Conservation (phyloP, 2,113 vertebrate genomes). For the Colinus virginianus region DNA sequence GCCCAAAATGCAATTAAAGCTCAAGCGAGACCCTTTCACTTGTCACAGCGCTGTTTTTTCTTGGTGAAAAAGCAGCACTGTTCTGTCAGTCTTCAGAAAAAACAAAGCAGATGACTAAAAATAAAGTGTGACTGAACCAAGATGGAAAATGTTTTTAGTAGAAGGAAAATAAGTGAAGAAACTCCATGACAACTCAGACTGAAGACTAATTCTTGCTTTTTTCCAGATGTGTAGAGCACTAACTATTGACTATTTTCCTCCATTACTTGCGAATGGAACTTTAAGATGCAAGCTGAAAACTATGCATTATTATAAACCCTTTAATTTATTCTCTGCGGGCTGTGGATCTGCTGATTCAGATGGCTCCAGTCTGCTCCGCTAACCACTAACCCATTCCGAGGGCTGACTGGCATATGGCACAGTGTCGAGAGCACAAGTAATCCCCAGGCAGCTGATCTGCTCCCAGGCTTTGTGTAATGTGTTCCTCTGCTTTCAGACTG, state of each 20-base stretch:
- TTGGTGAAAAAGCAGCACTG: neutral
- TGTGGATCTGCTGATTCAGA: conserved; percentile 82
- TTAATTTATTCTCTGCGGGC: conserved; percentile 79
- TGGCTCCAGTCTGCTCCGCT: conserved; percentile 66
- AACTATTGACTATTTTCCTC: conserved; percentile 53
- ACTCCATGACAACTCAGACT: conserved; percentile 46
- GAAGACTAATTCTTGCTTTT: conserved; percentile 56
- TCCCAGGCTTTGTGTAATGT: fast-evolving
- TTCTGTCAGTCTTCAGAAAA: neutral
- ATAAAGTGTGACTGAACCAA: conserved; percentile 57
- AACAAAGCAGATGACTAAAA: conserved; percentile 51
- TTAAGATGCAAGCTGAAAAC: conserved; percentile 78
- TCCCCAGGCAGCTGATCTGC: neutral
- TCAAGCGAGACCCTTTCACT: neutral
- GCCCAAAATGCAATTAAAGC: neutral
- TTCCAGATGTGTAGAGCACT: conserved; percentile 74
- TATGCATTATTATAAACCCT: conserved; percentile 77
- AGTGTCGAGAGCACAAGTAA: neutral
- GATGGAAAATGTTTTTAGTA: conserved; percentile 75
- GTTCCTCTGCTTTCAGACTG: neutral
- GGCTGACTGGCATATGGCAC: neutral
- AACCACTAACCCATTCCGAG: conserved; percentile 68
- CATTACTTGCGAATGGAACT: conserved; percentile 61
- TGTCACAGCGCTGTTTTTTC: neutral
- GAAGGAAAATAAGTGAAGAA: conserved; percentile 63